A percentile compares a stretch with the other conserved stretches of the same genome.
These are phyloP conservation scores for Hydropotes inermis DNA, from an alignment of 2,113 vertebrate species.

Conservation along the genomic window DNA sequence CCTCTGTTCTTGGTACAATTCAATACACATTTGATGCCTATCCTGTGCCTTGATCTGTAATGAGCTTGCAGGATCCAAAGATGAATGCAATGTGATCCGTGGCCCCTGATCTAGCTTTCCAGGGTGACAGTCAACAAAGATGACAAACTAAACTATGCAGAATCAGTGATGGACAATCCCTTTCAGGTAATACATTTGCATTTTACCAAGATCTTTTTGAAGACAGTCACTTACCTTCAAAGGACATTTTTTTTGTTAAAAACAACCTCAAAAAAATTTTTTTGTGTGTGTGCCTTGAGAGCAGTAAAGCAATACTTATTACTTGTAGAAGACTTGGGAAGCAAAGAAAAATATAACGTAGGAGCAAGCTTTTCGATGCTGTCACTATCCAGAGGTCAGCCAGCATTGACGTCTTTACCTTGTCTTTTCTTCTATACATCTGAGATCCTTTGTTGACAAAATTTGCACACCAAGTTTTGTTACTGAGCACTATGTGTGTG, in stretches of 20 bases:
- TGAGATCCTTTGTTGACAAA: not conserved
- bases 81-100: not conserved
- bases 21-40: not conserved
- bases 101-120: not conserved
- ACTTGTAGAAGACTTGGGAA: not conserved
- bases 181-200: not conserved
- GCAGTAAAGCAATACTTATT: not conserved
- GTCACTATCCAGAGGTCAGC: not conserved
- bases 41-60: not conserved
- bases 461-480: not conserved
- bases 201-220: constrained; percentile 13
- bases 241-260: not conserved
- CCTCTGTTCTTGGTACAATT: not conserved
- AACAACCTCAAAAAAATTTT: not conserved
- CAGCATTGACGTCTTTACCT: not conserved
- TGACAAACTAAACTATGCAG: not conserved
- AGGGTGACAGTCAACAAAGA: not conserved
- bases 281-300: not conserved
- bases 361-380: not conserved
- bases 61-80: not conserved
- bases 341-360: not conserved
- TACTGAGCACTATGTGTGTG: not conserved
- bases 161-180: not conserved
- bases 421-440: not conserved
- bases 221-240: not conserved